Evolutionary conservation across 1,140 invertebrate species (phyloP).

Genomic region (Zaprionus capensis): DNA sequence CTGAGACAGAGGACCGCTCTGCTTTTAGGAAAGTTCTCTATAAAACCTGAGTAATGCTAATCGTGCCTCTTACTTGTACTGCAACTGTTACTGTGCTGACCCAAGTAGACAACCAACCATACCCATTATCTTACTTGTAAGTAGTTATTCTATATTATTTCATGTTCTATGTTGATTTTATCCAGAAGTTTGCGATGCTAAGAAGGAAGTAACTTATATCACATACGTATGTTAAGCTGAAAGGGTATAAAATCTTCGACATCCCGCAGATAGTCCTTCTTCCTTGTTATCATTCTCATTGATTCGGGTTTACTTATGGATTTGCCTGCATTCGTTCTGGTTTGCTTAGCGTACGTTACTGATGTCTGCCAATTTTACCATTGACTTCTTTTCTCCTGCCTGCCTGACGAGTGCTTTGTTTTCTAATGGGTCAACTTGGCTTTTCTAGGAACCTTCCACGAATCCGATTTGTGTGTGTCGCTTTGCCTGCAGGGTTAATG

Average conservation of each 20-base stretch:
- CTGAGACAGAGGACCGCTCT: no score
- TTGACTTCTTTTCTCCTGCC: constrained; percentile 69
- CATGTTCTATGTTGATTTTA: background rate
- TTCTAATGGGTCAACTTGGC: constrained; percentile 77
- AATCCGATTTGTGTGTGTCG: constrained; percentile 34
- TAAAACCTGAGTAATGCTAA: no score
- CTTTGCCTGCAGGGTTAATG: constrained; percentile 75
- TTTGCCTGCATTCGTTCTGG: constrained; percentile 66
- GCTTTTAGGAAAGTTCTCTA: no score
- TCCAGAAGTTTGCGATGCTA: background rate
- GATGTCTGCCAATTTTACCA: constrained; percentile 67
- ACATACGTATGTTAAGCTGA: no score
- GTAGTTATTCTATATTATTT: background rate
- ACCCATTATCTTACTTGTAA: no score
- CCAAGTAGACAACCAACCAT: no score
- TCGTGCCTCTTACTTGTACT: no score
- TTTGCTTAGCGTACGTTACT: constrained; percentile 75
- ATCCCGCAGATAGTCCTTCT: background rate
- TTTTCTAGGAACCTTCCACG: constrained; percentile 48
- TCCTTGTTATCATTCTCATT: constrained; percentile 2
- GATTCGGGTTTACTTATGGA: constrained; percentile 32
- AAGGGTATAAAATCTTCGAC: background rate
- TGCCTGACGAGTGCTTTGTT: constrained; percentile 54
- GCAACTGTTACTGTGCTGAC: no score
- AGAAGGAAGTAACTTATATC: background rate